Percentiles rank a stretch among this genome's conserved stretches.
phyloP scores from a whole-genome alignment of 2,113 vertebrate species.

The Passer montanus region DNA sequence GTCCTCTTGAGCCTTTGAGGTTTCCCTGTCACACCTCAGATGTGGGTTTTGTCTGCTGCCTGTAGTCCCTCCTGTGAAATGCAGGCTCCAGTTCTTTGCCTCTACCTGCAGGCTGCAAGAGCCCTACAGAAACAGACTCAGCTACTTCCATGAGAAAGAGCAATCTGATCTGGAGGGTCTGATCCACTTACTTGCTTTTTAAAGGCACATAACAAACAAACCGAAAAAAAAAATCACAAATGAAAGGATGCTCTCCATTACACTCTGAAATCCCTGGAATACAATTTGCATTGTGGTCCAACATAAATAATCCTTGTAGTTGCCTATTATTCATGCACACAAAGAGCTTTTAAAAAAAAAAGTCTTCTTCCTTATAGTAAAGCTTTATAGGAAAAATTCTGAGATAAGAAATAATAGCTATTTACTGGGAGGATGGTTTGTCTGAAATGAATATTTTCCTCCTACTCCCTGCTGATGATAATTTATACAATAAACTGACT shows the following conservation, averaged over 20 bases:
- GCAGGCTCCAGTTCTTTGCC: not conserved
- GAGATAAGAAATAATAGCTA: not conserved
- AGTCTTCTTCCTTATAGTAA: not conserved
- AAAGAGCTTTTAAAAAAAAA: not conserved
- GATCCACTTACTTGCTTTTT: not conserved
- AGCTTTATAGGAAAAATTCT: not conserved
- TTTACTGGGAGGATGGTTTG: not conserved
- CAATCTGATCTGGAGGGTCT: not conserved
- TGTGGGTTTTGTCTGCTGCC: not conserved
- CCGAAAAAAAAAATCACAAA: not conserved
- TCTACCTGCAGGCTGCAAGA: not conserved
- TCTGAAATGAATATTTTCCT: not conserved
- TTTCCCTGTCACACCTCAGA: not conserved
- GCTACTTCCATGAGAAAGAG: not conserved
- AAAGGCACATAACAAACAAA: not conserved
- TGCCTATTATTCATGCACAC: not conserved
- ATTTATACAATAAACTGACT: not conserved
- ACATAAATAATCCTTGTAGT: not conserved
- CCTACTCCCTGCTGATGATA: accelerated
- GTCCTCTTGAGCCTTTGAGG: not conserved
- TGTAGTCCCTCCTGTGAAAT: not conserved
- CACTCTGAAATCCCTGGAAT: not conserved
- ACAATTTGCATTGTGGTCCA: not conserved
- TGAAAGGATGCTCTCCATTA: not conserved
- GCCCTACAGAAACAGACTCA: not conserved